Conservation (phyloP, 2,888 invertebrate species). For the Zygogramma bicolorata region DNA sequence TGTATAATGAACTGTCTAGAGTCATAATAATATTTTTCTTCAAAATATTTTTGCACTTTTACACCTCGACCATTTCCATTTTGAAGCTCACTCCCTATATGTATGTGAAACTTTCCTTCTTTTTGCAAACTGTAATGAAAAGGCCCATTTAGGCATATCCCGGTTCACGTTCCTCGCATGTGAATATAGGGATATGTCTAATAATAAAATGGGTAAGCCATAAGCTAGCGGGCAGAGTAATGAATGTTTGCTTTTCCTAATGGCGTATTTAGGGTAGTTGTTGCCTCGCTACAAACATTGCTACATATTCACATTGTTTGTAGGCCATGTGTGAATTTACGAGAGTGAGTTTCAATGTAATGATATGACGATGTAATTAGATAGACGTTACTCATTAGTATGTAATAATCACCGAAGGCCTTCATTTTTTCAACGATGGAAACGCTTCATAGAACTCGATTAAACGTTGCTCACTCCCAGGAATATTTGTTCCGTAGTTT, state of each 20-base stretch:
- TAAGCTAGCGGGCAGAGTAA: not conserved
- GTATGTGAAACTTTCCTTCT: no score
- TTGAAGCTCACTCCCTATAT: no score
- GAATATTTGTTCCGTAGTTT: no score
- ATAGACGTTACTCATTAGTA: not conserved
- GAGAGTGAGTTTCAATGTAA: not conserved
- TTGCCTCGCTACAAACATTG: not conserved
- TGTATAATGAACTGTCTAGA: no score
- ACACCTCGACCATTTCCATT: no score
- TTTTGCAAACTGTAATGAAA: not conserved
- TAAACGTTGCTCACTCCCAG: no score
- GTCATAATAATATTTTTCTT: no score
- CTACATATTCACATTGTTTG: not conserved
- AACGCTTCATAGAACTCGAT: not conserved
- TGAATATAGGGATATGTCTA: not conserved
- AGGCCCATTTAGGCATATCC: not conserved
- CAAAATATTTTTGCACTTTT: no score
- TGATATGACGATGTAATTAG: not conserved
- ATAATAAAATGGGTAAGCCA: not conserved
- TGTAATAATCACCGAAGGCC: no score
- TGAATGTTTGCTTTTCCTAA: slow-evolving; percentile 9
- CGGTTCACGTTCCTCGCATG: not conserved
- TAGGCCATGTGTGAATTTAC: not conserved
- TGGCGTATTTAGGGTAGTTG: not conserved
- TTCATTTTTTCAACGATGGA: not conserved